Base-by-base conservation (phyloP, 2,888 invertebrate genomes). In the Drosophila antonietae region DNA sequence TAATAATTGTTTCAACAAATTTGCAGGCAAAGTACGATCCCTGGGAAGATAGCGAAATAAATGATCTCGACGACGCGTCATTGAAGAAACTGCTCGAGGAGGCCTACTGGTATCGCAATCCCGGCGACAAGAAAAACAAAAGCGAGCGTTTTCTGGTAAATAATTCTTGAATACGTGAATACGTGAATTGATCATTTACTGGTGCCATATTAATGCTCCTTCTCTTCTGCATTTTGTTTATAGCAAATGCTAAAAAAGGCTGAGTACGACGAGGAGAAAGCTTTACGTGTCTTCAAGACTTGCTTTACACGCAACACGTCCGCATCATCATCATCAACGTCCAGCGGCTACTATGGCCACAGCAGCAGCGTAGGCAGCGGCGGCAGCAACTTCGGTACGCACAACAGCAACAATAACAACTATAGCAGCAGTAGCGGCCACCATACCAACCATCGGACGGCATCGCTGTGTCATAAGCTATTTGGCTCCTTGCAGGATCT, bases 41-140 rank as follows among this genome's bases (percentile, higher is more conserved):
- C 39, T 91, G 83, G 90, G 91, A 91, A 75, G 91, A 90, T 56
- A 90, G 85, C 68, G 88, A 88, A 73, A 93, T 95, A 80, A 94
- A 94, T 78, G 94, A 95, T 83, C 93, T 96, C 91, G 96, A 97
- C 93, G 97, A 97, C 91, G 95, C 95, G 67, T 95, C 96, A 92
- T 94, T 97, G 75, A 95, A 95, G 86, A 96, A 96, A 68, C 94
- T 97, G 77, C 93, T 97, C 86, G 96, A 97, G 92, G 97, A 97
- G 94, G 97, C 97, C 80, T 95, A 96, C 91, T 95, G 95, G 79
- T 97, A 97, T 93, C 97, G 96, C 93, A 95, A 95, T 92, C 97
- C 97, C 65, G 96, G 96, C 93, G 97, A 97, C 92, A 94, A 96
- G 78, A 96, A 96, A 93, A 96, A 97, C 88, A 97, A 97, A 93